phyloP scores from a whole-genome alignment of 2,888 invertebrate genomes.

The Drosophila infuscata region DNA sequence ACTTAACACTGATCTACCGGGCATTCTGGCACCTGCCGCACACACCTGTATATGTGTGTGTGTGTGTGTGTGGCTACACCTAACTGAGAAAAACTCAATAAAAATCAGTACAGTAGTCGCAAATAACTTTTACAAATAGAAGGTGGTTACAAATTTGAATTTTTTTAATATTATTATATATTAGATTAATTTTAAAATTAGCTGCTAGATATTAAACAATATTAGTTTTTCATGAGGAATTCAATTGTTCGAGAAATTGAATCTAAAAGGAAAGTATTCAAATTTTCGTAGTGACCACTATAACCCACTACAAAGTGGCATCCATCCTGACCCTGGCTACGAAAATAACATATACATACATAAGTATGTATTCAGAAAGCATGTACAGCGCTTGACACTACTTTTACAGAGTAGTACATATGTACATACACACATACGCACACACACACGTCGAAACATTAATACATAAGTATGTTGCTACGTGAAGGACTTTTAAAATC shows the following conservation, averaged over 20 bases:
- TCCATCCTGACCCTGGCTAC: constrained; percentile 77
- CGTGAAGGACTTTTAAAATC: constrained; percentile 78
- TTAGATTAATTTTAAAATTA: too few species aligned
- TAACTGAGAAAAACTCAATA: constrained; percentile 42
- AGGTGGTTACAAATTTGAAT: too few species aligned
- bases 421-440: constrained; percentile 15
- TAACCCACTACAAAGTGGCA: constrained; percentile 48
- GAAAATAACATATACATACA: constrained; percentile 37
- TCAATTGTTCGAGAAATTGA: not conserved
- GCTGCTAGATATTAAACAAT: not conserved
- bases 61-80: constrained; percentile 21
- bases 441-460: constrained; percentile 8
- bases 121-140: not conserved
- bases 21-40: constrained; percentile 45
- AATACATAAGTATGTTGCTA: constrained; percentile 32
- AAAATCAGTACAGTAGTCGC: constrained; percentile 25
- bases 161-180: not conserved
- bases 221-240: not conserved
- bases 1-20: constrained; percentile 29
- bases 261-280: not conserved
- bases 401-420: constrained; percentile 61
- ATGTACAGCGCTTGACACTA: constrained; percentile 67
- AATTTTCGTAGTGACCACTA: not conserved
- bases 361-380: constrained; percentile 23
- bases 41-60: constrained; percentile 1